Conservation (phyloP, 1,140 invertebrate species). For the Catajapyx aquilonaris region DNA sequence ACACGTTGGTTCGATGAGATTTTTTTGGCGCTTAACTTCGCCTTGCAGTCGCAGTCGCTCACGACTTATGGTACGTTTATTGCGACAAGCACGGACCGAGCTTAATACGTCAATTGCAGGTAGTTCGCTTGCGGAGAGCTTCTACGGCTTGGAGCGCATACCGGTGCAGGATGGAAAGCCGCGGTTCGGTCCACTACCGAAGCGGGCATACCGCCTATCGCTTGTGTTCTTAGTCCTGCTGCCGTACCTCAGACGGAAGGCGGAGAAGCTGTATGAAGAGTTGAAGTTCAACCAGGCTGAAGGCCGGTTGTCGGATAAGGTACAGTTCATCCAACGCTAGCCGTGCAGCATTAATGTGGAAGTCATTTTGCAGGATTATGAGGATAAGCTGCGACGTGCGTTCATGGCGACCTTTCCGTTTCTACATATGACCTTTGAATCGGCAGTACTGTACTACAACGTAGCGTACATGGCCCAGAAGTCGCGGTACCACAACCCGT, state of each 20-base stretch:
- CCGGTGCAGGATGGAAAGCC: neutral
- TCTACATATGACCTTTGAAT: neutral
- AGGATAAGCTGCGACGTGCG: neutral
- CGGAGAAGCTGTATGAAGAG: neutral
- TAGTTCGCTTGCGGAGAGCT: neutral
- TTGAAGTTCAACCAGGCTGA: neutral
- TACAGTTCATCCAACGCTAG: too few species aligned
- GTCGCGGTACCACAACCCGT: neutral
- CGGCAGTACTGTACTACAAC: neutral
- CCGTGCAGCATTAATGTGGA: too few species aligned
- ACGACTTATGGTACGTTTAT: neutral
- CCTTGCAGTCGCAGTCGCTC: neutral
- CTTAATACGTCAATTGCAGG: too few species aligned
- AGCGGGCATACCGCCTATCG: neutral
- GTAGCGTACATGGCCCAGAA: neutral
- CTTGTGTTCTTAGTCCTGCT: neutral
- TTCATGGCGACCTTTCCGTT: neutral
- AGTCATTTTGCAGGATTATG: too few species aligned
- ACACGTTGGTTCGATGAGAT: neutral
- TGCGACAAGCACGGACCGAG: too few species aligned
- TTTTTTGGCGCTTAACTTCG: neutral
- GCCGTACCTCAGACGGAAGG: neutral
- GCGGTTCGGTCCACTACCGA: too few species aligned
- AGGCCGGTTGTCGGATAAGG: neutral
- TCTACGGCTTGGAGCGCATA: neutral